Base-by-base conservation (phyloP, 2,888 invertebrate species). In the Eupithecia subumbrata region DNA sequence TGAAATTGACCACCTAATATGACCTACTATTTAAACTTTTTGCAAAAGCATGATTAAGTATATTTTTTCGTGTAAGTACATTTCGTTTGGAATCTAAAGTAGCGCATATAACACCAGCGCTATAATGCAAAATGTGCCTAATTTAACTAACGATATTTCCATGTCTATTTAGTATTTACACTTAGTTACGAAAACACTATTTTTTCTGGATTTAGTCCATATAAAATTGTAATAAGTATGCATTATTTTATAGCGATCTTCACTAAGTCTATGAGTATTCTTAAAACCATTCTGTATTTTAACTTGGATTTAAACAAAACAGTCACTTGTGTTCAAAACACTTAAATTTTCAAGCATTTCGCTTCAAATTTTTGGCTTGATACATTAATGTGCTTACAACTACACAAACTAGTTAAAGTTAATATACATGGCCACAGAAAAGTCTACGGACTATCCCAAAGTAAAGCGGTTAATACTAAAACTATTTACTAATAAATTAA, bases 361-460 rank as follows among this genome's bases (percentile, higher is more conserved):
- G 94, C 94, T 95, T 93, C 86, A 90, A 91, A 91, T 95, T 94
- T 94, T 95, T 94, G 95, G 95, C 90, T 94, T 93, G 90, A 92
- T 91, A 92, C 89, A 91, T 92, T 89, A 88, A 88, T 85, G 89
- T 86, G 85, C 90, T 92, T 91, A 91, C 83, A 81, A 87, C 88
- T 90, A 91, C 83, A 85, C 83, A 86, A 87, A 84, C 76, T 85
- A 85, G 80, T 82, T 84, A 82, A 81, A 80, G 82, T 84, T 84
- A 86, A 83, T 92, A 90, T 91, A 92, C 91, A 93, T 92, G 93
- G 92, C 93, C 91, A 91, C 92, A 88, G 87, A 86, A 87, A 87
- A 89, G 86, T 89, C 86, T 87, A 89, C 85, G 87, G 87, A 84
- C 85, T 87, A 83, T 82, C 82, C 79, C 76, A 82, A 77, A 79